Conservation (phyloP, 2,888 invertebrate genomes). For the Trichacis sp. region DNA sequence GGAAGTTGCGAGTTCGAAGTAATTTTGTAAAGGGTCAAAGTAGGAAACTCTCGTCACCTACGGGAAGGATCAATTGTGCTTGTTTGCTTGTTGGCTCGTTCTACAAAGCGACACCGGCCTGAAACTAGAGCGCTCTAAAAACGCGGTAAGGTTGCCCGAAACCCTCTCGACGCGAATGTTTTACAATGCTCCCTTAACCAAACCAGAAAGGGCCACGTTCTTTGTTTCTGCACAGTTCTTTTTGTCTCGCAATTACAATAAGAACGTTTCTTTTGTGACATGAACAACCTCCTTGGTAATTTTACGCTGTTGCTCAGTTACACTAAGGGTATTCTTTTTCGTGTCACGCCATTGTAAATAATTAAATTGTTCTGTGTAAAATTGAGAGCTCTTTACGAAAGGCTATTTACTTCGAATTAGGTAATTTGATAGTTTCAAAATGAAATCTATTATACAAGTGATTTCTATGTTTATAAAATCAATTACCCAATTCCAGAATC, state of each 20-base stretch:
- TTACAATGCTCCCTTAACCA: neutral
- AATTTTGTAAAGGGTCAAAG: conserved; percentile 42
- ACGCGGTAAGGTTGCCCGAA: neutral
- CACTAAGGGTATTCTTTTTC: too few species aligned
- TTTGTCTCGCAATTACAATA: neutral
- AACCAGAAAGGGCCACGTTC: neutral
- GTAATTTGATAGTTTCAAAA: too few species aligned
- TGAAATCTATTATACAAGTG: too few species aligned
- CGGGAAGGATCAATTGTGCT: conserved; percentile 35
- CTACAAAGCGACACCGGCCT: conserved; percentile 8
- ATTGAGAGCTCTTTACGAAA: too few species aligned
- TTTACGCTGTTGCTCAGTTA: too few species aligned
- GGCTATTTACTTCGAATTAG: too few species aligned
- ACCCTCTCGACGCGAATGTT: neutral
- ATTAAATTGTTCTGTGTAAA: too few species aligned
- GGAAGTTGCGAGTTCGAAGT: conserved; percentile 47
- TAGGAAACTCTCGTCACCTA: conserved; percentile 30
- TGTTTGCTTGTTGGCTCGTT: conserved; percentile 16
- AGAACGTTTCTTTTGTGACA: neutral
- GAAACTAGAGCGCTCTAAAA: conserved; percentile 6
- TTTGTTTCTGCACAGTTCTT: neutral
- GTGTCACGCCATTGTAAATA: too few species aligned
- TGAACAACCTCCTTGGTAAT: neutral
- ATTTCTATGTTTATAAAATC: too few species aligned
- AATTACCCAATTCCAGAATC: too few species aligned